A percentile compares a stretch with the other conserved stretches of the same genome.
These are phyloP conservation scores for Cossypha niveicapilla DNA, from an alignment of 2,797 vertebrate species.

Conservation along the genomic window DNA sequence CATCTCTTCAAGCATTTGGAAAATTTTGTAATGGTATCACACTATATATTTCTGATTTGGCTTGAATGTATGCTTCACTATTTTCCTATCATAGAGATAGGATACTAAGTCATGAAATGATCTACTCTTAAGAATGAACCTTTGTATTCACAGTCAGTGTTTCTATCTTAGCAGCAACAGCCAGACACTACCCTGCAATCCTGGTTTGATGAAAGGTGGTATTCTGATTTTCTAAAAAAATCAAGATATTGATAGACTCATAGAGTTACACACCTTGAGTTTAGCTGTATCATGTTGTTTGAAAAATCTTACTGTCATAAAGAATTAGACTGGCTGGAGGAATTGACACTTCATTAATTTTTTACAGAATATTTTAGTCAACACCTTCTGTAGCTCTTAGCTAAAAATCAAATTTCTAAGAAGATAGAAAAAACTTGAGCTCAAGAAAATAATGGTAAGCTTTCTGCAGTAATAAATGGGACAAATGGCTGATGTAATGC, in stretches of 20 bases:
- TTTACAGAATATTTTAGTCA: neutral
- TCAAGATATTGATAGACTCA: neutral
- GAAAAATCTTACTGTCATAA: neutral
- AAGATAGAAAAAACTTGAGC: neutral
- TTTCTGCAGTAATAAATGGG: neutral
- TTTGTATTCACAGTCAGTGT: neutral
- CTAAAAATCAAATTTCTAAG: constrained; percentile 4
- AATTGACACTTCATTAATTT: neutral
- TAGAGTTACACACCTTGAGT: neutral
- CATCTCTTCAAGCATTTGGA: neutral
- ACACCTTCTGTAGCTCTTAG: neutral
- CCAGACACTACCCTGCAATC: neutral
- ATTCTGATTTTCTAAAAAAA: neutral
- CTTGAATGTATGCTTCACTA: neutral
- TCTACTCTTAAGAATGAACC: neutral
- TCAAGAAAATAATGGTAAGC: neutral
- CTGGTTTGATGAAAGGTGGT: neutral
- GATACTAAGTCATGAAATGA: neutral
- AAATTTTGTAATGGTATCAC: neutral
- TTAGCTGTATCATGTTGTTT: neutral
- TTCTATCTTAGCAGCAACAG: neutral
- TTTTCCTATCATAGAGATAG: neutral
- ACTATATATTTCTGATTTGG: neutral
- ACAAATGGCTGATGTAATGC: neutral
- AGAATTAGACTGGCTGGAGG: neutral